Base-by-base conservation (phyloP, 2,113 vertebrate species). In the Amphilophus citrinellus region DNA sequence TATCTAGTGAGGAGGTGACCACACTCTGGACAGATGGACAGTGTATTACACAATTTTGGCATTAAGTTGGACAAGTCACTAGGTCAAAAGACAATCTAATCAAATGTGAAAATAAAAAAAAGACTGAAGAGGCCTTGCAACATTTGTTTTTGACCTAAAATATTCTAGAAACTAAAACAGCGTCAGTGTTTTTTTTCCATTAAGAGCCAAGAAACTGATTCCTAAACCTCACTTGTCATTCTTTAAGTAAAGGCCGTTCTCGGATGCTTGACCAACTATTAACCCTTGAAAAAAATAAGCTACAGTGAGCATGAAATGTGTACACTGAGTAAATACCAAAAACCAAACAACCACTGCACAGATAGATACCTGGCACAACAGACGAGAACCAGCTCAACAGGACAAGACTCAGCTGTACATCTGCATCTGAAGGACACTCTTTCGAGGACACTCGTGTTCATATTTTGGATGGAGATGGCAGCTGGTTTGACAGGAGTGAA, bases 31-130 rank as follows among this genome's bases (percentile, higher is more conserved):
- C 17, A 47, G 8, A 68, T 47, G 14, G 63, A 47, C 0, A 27
- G 22, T 47, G 65, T 22, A 68, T 47, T 47, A 68, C 14, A 7
- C 0, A 18, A 50, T 2, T 68, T 5, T 0, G 5, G 39, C 39
- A 47, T 68, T 47, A 68, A 27, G 39, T 47, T 1, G 22, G 22
- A 50, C 22, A 68, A 0, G 1, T 10, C 39, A 68, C 7, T 42
- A 68, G 65, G 65, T 68, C 65, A 68, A 27, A 47, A 27, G 14
- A 27, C 14, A 18, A 57, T 9, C 14, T 61, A 1, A 27, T n/a
- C 4, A 73, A 53, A 32, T 50, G n/a, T 39, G 2, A 47, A 30
- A 37, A 7, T 15, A 50, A 15, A 39, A 39, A 63, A 42, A 61
- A 57, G 9, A 18, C 13, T 32, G n/a, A 56, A 15, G 3, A 56